Percentiles rank a stretch among this genome's conserved stretches.
These are phyloP conservation scores for Bos javanicus DNA, from an alignment of 2,113 vertebrate genomes.

Conservation along the genomic window DNA sequence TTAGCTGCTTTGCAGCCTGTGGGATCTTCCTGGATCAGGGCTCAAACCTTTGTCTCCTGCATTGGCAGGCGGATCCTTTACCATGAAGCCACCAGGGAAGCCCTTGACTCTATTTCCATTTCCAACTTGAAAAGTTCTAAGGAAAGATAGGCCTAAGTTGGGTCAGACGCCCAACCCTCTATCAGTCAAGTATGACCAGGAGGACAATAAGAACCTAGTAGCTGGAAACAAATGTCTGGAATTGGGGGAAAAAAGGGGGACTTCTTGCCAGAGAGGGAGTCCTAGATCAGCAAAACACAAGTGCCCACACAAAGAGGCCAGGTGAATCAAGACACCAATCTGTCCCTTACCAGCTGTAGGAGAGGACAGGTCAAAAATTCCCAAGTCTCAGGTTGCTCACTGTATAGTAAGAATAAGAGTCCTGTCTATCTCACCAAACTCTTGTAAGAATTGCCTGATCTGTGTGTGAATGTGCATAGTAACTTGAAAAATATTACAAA, in stretches of 20 bases:
- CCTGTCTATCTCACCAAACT: background rate
- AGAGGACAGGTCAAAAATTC: background rate
- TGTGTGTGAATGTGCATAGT: background rate
- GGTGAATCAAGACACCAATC: background rate
- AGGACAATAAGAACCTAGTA: background rate
- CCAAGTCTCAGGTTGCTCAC: background rate
- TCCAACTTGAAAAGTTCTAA: background rate
- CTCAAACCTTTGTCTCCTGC: background rate
- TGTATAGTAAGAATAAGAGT: background rate
- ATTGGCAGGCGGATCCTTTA: background rate
- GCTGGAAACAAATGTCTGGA: background rate
- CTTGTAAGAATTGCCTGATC: background rate
- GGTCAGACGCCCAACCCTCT: background rate
- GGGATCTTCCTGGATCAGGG: background rate
- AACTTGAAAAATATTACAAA: conserved; percentile 48
- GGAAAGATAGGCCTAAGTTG: background rate
- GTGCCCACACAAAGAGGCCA: background rate
- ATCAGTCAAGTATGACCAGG: background rate
- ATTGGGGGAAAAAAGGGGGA: background rate
- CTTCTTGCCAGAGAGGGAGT: background rate
- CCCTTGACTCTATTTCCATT: background rate
- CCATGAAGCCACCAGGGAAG: background rate
- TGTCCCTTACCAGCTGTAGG: background rate
- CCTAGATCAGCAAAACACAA: background rate
- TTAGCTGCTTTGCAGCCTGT: background rate